Evolutionary conservation across 1,140 invertebrate species (phyloP), one percentile per base, ranked within the genome.

Genomic region (Leptinotarsa defecta): DNA sequence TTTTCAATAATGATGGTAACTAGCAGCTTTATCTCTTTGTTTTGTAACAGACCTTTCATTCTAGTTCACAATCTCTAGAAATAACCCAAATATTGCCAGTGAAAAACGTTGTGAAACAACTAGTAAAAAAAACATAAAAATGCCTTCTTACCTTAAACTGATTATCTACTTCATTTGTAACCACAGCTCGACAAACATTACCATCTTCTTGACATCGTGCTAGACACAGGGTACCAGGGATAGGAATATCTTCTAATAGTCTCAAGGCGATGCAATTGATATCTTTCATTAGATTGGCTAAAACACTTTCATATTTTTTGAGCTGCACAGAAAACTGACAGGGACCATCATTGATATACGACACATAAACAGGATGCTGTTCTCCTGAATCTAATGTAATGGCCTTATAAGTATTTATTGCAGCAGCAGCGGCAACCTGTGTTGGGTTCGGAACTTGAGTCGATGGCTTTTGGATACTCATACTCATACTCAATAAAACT

Each of bases 281-380:
- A 19, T 91, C 88, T 61, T 86, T 87, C 92, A 93, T 93, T 82
- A 94, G 87, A 5, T 87, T 84, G 52, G 88, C 87, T 13, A 94
- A 82, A 74, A 89, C 86, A 8, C 88, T 86, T 71, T 87, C 87
- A 73, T 87, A 88, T 61, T 86, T 87, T 77, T 89, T 86, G 3
- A 93, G 80, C 78, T 94, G 93, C 0, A 94, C 89, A 17, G 91
- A 92, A 87, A 94, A 95, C 72, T 90, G 85, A 70, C 89, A 88
- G 3, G 93, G 93, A 1, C 93, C 93, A 80, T 95, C 92, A 81
- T 92, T 91, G 19, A 94, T 91, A 83, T 88, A 92, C 48, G 92
- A 94, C 4, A 94, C 89, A 82, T 88, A 89, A 2, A 93, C 91
- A 77, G 90, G 87, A 80, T 94, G 90, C 73, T n/a, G 89, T 81